Evolutionary conservation across 1,140 invertebrate species (phyloP).

Genomic region (Eulimnadia texana): DNA sequence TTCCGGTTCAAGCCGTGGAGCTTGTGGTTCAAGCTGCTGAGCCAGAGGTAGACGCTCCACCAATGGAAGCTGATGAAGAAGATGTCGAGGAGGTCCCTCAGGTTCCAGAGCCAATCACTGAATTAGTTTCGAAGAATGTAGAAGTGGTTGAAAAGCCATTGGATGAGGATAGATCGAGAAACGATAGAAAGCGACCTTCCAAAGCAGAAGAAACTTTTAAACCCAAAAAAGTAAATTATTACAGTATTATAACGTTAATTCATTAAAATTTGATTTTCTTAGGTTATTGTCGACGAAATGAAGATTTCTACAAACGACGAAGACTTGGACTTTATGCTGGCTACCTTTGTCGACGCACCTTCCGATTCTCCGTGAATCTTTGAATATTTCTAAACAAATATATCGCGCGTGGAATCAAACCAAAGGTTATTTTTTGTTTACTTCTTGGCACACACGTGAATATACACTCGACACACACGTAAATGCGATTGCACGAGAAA

Average conservation of each 20-base stretch:
- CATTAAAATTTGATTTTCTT: neutral
- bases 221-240: neutral
- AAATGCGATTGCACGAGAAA: no score
- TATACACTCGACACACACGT: no score
- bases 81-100: no score
- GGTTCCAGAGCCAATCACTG: no score
- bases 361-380: neutral
- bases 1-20: neutral
- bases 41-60: neutral
- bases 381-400: no score
- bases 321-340: neutral
- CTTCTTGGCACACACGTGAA: no score
- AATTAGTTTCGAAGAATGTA: no score
- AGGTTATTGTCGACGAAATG: neutral
- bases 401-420: no score
- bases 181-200: neutral
- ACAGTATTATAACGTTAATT: neutral
- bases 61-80: no score
- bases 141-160: neutral
- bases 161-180: neutral
- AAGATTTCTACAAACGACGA: neutral
- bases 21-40: neutral
- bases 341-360: slow-evolving; percentile 6
- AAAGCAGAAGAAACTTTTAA: neutral
- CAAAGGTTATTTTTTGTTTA: no score